Evolutionary conservation across 1,140 invertebrate genomes (phyloP).

Genomic region (Sycophaga agraensis): DNA sequence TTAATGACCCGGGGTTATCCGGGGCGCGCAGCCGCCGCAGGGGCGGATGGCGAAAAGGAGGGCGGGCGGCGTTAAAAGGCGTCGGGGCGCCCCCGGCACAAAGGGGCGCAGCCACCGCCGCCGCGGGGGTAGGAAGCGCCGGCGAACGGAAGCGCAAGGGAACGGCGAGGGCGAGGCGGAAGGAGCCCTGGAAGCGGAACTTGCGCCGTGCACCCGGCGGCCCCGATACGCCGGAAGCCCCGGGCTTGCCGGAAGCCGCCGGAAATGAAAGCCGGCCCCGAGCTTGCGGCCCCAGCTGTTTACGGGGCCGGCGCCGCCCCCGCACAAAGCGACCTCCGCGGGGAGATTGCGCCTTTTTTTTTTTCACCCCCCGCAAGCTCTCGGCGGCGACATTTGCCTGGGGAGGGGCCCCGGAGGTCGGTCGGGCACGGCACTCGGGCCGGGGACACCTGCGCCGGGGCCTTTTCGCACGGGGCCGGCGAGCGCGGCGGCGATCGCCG

Average conservation of each 20-base stretch:
- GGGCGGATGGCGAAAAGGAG: slow-evolving; percentile 13
- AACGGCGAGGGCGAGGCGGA: slow-evolving; percentile 42
- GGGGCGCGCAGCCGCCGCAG: not conserved
- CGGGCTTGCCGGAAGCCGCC: slow-evolving; percentile 57
- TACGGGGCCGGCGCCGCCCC: too few species aligned
- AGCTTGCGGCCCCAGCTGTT: too few species aligned
- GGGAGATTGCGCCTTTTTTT: not conserved
- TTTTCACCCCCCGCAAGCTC: too few species aligned
- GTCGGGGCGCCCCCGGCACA: not conserved
- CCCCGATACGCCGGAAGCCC: slow-evolving; percentile 55
- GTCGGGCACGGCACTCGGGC: too few species aligned
- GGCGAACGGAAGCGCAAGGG: slow-evolving; percentile 45
- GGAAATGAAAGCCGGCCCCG: slow-evolving; percentile 49
- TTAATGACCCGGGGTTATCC: not conserved
- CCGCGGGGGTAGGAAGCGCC: slow-evolving; percentile 34
- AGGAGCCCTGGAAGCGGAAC: slow-evolving; percentile 16
- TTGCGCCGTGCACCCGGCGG: slow-evolving; percentile 29
- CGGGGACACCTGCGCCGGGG: too few species aligned
- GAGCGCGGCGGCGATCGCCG: too few species aligned
- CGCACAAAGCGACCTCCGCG: too few species aligned
- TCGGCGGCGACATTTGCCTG: too few species aligned
- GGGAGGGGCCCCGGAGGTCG: too few species aligned
- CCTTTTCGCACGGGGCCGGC: too few species aligned
- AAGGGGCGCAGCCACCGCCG: not conserved
- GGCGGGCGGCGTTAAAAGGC: not conserved